phyloP scores from a whole-genome alignment of 2,113 vertebrate species.

The Pithys albifrons region DNA sequence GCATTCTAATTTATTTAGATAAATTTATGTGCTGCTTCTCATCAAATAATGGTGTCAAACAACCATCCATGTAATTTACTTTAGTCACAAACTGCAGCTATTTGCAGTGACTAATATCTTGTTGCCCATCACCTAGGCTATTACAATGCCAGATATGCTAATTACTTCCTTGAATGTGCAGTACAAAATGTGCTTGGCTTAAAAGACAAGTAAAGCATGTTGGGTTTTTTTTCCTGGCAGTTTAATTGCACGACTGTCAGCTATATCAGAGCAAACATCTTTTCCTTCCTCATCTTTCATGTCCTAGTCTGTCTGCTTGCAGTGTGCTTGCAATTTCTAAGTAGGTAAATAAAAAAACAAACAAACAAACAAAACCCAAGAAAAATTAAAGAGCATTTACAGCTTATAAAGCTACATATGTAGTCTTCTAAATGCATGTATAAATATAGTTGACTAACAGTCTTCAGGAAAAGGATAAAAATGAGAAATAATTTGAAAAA shows the following conservation, averaged over 20 bases:
- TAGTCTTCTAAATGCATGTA: neutral
- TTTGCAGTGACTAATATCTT: constrained; percentile 58
- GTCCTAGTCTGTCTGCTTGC: neutral
- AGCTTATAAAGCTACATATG: neutral
- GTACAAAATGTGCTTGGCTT: constrained; percentile 52
- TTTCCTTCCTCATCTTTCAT: constrained; percentile 49
- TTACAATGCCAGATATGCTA: constrained; percentile 54
- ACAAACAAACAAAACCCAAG: neutral
- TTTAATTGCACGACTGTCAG: constrained; percentile 71
- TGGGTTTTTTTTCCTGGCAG: constrained; percentile 50
- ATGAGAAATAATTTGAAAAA: neutral
- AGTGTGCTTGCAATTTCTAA: constrained; percentile 15
- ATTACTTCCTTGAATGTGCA: constrained; percentile 65
- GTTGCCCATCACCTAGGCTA: constrained; percentile 47
- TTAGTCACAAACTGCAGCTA: constrained; percentile 3
- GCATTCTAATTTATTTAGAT: constrained; percentile 43
- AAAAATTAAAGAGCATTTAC: neutral
- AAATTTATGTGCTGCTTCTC: neutral
- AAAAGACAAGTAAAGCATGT: constrained; percentile 44
- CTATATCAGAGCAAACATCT: constrained; percentile 64
- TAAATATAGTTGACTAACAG: neutral
- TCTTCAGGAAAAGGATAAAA: neutral
- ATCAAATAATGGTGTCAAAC: neutral
- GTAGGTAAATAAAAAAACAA: neutral
- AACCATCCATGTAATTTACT: neutral